A percentile compares a stretch with the other conserved stretches of the same genome.
Conservation (phyloP, 2,113 vertebrate species). For the Cyanocitta stelleri region DNA sequence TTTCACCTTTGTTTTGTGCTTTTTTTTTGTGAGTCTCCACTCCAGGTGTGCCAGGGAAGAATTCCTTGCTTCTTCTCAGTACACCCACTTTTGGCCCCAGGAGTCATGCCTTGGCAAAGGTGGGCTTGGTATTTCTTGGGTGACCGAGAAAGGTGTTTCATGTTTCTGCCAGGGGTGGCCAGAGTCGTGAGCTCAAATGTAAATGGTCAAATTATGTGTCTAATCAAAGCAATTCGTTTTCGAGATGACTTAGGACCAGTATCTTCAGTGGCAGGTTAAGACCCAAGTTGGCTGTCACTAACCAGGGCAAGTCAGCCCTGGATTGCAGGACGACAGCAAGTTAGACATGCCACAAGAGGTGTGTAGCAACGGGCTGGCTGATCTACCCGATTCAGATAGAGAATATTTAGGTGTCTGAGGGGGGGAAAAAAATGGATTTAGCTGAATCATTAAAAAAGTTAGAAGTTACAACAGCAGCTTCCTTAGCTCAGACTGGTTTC, state of each 20-base stretch:
- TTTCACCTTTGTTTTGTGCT: not conserved
- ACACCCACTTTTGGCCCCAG: rapidly evolving
- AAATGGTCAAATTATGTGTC: not conserved
- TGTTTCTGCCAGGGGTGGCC: not conserved
- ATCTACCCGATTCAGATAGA: rapidly evolving
- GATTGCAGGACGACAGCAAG: not conserved
- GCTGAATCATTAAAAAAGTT: not conserved
- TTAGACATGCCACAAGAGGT: not conserved
- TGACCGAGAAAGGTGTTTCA: rapidly evolving
- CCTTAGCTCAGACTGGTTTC: not conserved
- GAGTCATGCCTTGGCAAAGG: not conserved
- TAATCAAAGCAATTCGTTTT: not conserved
- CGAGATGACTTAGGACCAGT: not conserved
- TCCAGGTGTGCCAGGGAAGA: not conserved
- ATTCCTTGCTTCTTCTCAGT: not conserved
- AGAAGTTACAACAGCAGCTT: not conserved
- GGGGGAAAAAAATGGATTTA: not conserved
- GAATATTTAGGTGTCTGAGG: not conserved
- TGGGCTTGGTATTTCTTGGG: not conserved
- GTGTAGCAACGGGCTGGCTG: rapidly evolving
- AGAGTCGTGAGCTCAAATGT: not conserved
- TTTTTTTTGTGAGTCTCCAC: rapidly evolving
- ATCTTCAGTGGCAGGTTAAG: not conserved
- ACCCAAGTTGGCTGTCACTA: not conserved
- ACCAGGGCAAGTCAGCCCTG: rapidly evolving